Percentiles rank a stretch among this genome's conserved stretches.
Conservation (phyloP, 2,113 vertebrate genomes). For the Pycnonotus jocosus region DNA sequence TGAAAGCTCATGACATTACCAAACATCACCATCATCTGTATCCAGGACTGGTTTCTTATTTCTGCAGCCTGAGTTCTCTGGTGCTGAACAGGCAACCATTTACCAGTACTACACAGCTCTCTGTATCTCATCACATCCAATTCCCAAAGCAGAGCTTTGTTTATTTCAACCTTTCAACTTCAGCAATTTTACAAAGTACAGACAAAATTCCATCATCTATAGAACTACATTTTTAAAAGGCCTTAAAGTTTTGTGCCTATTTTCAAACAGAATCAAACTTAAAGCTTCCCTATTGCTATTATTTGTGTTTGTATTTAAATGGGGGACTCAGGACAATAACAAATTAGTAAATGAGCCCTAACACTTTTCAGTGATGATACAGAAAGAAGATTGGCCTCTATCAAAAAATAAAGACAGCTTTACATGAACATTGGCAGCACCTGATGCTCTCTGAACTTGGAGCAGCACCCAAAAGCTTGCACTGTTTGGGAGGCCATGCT, state of each 20-base stretch:
- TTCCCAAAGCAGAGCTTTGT: neutral
- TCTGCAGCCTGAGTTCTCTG: neutral
- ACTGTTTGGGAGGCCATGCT: neutral
- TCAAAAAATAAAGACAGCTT: neutral
- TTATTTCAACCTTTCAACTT: neutral
- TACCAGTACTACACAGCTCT: neutral
- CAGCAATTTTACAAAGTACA: neutral
- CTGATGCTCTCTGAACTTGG: neutral
- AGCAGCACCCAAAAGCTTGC: neutral
- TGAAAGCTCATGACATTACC: neutral
- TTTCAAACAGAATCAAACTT: neutral
- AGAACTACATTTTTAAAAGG: neutral
- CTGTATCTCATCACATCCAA: neutral
- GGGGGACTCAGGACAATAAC: neutral
- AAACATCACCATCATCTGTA: neutral
- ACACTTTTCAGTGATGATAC: neutral
- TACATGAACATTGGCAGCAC: neutral
- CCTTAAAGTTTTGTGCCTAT: neutral
- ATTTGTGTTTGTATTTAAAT: neutral
- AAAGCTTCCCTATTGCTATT: neutral
- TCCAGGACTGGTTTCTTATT: neutral
- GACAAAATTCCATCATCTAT: neutral
- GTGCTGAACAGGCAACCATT: neutral
- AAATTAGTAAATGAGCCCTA: neutral
- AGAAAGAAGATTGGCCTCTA: neutral